A percentile compares a stretch with the other conserved stretches of the same genome.
Conservation (phyloP, 1,140 invertebrate species). For the Drosophila pseudoananassae region DNA sequence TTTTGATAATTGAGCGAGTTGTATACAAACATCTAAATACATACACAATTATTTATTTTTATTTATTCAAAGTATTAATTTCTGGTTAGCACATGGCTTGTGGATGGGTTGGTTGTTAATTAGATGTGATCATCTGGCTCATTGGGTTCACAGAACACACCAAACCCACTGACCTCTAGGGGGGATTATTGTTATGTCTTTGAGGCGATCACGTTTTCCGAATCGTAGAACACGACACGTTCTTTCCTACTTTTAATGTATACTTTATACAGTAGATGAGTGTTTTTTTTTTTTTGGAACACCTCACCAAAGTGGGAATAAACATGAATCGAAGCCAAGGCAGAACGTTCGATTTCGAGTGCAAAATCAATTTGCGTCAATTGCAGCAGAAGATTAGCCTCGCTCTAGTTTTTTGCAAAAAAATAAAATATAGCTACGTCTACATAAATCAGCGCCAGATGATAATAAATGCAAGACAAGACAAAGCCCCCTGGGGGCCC, state of each 20-base stretch:
- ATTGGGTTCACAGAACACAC: background rate
- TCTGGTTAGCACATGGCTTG: constrained; percentile 12
- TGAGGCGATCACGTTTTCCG: constrained; percentile 32
- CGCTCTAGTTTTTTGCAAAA: constrained; percentile 59
- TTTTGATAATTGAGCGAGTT: constrained; percentile 1
- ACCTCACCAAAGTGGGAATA: constrained; percentile 21
- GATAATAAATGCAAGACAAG: constrained; percentile 60
- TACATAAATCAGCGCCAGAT: constrained; percentile 70
- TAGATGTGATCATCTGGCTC: constrained; percentile 10
- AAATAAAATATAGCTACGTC: constrained; percentile 43
- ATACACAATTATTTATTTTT: background rate
- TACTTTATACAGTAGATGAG: background rate
- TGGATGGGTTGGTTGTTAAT: constrained; percentile 3
- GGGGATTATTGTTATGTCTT: constrained; percentile 9
- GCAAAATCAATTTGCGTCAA: constrained; percentile 76
- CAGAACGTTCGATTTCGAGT: constrained; percentile 52
- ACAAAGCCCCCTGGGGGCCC: constrained; percentile 24
- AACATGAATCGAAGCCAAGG: constrained; percentile 43
- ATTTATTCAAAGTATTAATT: background rate
- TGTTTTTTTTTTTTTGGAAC: constrained; percentile 19
- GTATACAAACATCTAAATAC: background rate
- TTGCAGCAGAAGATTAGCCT: constrained; percentile 77
- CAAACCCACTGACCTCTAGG: constrained; percentile 23
- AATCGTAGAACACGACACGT: constrained; percentile 34
- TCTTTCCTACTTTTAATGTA: background rate